Percentiles rank a stretch among this genome's conserved stretches.
Evolutionary conservation across 2,113 vertebrate genomes (phyloP).

Genomic region (Hemibagrus wyckioides): DNA sequence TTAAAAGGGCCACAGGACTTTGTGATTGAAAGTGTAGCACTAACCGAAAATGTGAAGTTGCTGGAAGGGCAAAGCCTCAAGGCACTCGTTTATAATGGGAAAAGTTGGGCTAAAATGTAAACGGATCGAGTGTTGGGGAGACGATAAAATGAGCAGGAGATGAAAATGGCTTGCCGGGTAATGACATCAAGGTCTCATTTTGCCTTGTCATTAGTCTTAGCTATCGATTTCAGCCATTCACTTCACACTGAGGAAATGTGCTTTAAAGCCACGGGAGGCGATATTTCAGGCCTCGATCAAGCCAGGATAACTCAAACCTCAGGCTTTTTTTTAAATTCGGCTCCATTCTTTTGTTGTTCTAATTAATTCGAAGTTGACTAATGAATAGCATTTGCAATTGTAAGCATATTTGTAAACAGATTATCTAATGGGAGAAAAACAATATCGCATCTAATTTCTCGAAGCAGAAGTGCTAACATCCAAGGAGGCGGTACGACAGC

Average conservation of each 20-base stretch:
- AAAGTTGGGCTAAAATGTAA: conserved; percentile 6
- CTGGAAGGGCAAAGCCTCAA: conserved; percentile 13
- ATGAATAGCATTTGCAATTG: neutral
- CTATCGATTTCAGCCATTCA: neutral
- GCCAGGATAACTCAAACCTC: neutral
- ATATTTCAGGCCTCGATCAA: neutral
- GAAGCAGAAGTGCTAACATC: neutral
- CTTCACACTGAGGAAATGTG: conserved; percentile 16
- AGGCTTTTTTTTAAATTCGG: neutral
- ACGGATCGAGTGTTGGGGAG: conserved; percentile 12
- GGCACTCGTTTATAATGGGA: conserved; percentile 5
- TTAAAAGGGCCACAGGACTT: neutral
- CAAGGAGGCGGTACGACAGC: neutral
- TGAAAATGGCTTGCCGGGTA: conserved; percentile 22
- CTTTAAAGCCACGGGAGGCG: neutral
- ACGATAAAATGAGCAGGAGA: neutral
- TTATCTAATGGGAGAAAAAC: neutral
- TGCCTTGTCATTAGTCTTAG: conserved; percentile 27
- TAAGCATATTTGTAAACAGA: neutral
- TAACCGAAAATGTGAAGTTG: conserved; percentile 19
- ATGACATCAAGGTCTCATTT: conserved; percentile 26
- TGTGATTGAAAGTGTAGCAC: conserved; percentile 16
- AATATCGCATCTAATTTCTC: neutral
- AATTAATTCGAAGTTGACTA: neutral
- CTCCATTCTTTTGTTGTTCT: neutral